Evolutionary conservation across 2,113 vertebrate genomes (phyloP).

Genomic region (Forbesichthys agassizii): DNA sequence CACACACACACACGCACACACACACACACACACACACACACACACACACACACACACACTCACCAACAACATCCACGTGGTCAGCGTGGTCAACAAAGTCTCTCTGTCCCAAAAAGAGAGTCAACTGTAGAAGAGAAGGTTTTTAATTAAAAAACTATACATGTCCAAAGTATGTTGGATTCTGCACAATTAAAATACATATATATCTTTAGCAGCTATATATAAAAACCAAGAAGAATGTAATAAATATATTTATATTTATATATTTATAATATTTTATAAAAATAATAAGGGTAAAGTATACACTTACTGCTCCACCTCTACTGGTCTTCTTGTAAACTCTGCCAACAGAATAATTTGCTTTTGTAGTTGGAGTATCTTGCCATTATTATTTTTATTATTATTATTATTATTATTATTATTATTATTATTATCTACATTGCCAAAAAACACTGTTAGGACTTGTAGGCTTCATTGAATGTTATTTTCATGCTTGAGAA

Average conservation of each 20-base stretch:
- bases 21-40: conserved; percentile 6
- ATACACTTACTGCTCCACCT: conserved; percentile 62
- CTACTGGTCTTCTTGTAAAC: conserved; percentile 78
- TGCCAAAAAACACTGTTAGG: too few species aligned
- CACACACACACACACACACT: conserved; percentile 1
- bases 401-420: too few species aligned
- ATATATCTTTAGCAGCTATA: not conserved
- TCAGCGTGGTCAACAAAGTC: conserved; percentile 71
- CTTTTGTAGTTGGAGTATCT: not conserved
- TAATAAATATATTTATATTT: too few species aligned
- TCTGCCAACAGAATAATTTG: conserved; percentile 34
- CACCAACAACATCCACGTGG: conserved; percentile 64
- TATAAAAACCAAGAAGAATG: not conserved
- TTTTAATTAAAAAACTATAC: not conserved
- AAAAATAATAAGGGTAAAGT: not conserved
- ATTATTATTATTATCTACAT: too few species aligned
- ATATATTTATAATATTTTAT: not conserved
- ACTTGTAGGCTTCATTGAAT: too few species aligned
- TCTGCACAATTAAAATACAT: not conserved
- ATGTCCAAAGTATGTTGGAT: not conserved
- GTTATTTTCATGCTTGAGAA: too few species aligned
- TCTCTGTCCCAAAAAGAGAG: conserved; percentile 75
- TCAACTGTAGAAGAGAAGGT: conserved; percentile 54
- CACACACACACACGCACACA: conserved; percentile 1
- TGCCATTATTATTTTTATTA: too few species aligned